phyloP scores from a whole-genome alignment of 2,797 vertebrate genomes.

The Natrix natrix region DNA sequence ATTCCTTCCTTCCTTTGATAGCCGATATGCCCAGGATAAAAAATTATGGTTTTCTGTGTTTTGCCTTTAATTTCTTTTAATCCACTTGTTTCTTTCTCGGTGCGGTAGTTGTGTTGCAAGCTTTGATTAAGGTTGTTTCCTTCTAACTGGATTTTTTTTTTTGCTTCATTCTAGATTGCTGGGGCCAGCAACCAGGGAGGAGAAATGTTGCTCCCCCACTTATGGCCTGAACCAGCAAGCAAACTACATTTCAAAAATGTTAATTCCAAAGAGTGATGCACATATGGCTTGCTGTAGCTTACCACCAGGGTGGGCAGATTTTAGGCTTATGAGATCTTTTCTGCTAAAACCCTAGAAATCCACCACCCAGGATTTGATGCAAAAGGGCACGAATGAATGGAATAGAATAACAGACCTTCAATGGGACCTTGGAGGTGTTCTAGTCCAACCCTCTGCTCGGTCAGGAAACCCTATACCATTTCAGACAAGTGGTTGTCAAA shows the following conservation, averaged over 20 bases:
- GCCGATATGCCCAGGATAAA: background rate
- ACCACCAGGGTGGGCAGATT: background rate
- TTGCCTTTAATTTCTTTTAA: background rate
- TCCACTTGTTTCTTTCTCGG: background rate
- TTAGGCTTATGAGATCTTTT: background rate
- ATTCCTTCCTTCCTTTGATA: background rate
- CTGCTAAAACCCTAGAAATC: background rate
- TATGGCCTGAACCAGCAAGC: background rate
- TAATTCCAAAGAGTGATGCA: background rate
- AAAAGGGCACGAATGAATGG: background rate
- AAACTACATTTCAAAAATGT: background rate
- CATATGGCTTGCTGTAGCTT: background rate
- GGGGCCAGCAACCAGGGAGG: background rate
- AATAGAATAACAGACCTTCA: too few species aligned
- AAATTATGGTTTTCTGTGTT: background rate
- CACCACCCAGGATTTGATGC: background rate
- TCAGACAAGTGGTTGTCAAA: too few species aligned
- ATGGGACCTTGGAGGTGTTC: too few species aligned
- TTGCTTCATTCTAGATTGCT: background rate
- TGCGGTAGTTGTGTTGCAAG: background rate
- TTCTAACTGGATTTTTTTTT: background rate
- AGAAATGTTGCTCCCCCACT: background rate
- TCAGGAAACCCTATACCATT: too few species aligned
- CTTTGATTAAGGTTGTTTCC: background rate
- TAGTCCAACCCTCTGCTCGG: too few species aligned